Evolutionary conservation across 2,113 vertebrate genomes (phyloP).

Genomic region (mouse (Mus musculus)): GRCm39 chrX:159218501-159219000

Average conservation of each 20-base stretch:
- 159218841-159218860: slow-evolving; percentile 8
- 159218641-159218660: slow-evolving; percentile 32
- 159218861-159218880: background rate
- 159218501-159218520: background rate
- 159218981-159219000: background rate
- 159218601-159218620: slow-evolving; percentile 4
- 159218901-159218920: slow-evolving; percentile 33
- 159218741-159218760: background rate
- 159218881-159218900: background rate
- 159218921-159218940: slow-evolving; percentile 39
- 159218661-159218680: slow-evolving; percentile 30
- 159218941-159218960: slow-evolving; percentile 48
- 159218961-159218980: slow-evolving; percentile 38
- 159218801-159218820: background rate
- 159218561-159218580: background rate
- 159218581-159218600: background rate
- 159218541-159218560: background rate
- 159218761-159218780: slow-evolving; percentile 43
- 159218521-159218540: background rate
- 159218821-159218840: slow-evolving; percentile 38
- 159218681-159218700: slow-evolving; percentile 43
- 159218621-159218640: background rate
- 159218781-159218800: slow-evolving; percentile 18
- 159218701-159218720: background rate
- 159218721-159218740: background rate